Evolutionary conservation across 2,888 invertebrate genomes (phyloP), one percentile per base, ranked within the genome.

Genomic region (Chaitophorus viminalis): DNA sequence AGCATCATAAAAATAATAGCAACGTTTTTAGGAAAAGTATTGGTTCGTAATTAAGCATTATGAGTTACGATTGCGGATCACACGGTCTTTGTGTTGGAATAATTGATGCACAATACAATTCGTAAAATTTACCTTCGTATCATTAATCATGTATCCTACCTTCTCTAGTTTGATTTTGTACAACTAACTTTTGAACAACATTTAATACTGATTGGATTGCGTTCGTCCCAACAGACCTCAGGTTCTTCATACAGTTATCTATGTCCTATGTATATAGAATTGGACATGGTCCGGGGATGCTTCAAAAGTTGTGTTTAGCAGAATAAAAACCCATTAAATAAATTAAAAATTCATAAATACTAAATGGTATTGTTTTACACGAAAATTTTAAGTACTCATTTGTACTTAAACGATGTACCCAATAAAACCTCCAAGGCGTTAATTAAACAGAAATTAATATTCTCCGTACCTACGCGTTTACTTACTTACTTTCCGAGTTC

Each of bases 121-220:
- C 46, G 14, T 36, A 52, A 6, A 60, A 8, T 78, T 14, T 25
- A 25, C 21, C 78, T 78, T 60, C 14, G n/a, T 17, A 79, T 79
- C 79, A 79, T 79, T 79, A 79, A 79, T 65, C 78, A 29, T 60
- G 78, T 33, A 78, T 65, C 33, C 17, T 18, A 18, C 33, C n/a
- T 11, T 18, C 6, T 79, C 33, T 79, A 36, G 36, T 79, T 79
- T 36, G 18, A n/a, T 79, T 65, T 60, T n/a, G 60, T n/a, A 79
- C 5, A 14, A 25, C 54, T n/a, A 60, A 60, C 60, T 36, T 60
- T 60, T 36, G 79, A 79, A 36, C 18, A 33, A 65, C 79, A 79
- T 79, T 36, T 60, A 79, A 65, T 79, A 79, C 65, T 60, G 36
- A 79, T 79, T 54, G 54, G 36, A 79, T 79, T 54, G 54, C 31